Conservation (phyloP, 2,888 invertebrate species). For the Fragum sueziense region DNA sequence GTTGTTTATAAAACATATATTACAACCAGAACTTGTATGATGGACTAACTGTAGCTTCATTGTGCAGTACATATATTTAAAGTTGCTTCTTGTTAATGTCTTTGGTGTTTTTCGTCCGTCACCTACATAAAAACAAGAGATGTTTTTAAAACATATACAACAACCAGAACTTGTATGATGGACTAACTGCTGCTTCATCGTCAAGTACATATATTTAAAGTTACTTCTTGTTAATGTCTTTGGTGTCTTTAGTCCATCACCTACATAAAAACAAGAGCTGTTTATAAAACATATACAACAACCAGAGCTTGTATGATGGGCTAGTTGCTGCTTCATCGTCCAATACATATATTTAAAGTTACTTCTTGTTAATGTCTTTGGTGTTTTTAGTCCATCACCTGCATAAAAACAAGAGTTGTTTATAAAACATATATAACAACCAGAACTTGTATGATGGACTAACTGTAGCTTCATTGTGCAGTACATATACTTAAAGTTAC, state of each 20-base stretch:
- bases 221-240: constrained; percentile 91
- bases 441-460: constrained; percentile 98
- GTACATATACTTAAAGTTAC: constrained; percentile 95
- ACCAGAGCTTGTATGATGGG: constrained; percentile 98
- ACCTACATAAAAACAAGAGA: constrained; percentile 69
- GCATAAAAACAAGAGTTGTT: no score
- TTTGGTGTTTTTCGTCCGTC: constrained; percentile 84
- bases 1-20: constrained; percentile 86
- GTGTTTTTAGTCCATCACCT: constrained; percentile 82
- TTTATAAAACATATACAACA: no score
- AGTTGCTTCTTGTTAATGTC: constrained; percentile 93
- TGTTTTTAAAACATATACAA: constrained; percentile 95
- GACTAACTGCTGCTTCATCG: constrained; percentile 98
- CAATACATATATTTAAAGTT: constrained; percentile 97
- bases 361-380: constrained; percentile 90
- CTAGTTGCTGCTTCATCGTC: constrained; percentile 98
- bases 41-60: constrained; percentile 98
- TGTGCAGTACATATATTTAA: constrained; percentile 97
- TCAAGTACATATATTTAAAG: constrained; percentile 97
- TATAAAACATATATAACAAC: constrained; percentile 98
- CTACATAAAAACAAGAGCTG: constrained; percentile 70
- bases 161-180: no score
- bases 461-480: constrained; percentile 99
- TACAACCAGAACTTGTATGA: constrained; percentile 98
- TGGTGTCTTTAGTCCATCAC: constrained; percentile 82